These are phyloP conservation scores for Rhinatrema bivittatum DNA, from an alignment of 2,797 vertebrate species.

Conservation along the genomic window DNA sequence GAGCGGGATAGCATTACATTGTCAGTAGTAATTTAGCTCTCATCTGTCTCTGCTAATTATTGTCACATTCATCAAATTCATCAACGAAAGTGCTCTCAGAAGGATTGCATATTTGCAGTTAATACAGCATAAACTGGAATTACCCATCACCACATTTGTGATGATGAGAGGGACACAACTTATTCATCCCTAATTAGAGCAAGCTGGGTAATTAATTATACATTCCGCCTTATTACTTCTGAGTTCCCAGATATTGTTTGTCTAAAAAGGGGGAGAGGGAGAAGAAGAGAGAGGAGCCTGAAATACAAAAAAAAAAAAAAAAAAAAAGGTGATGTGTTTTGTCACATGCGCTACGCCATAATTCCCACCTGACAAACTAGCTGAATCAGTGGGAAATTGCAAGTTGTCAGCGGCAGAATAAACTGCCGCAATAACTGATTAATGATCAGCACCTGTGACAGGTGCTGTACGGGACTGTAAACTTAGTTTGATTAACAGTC, in stretches of 20 bases:
- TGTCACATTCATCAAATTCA: constrained; percentile 99
- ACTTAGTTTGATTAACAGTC: constrained; percentile 71
- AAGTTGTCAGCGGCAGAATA: constrained; percentile 98
- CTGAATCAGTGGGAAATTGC: constrained; percentile 96
- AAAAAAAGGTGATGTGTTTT: constrained; percentile 92
- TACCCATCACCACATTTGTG: constrained; percentile 90
- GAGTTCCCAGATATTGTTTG: constrained; percentile 93
- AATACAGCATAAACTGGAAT: constrained; percentile 98
- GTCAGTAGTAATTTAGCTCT: constrained; percentile 98
- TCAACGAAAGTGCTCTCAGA: constrained; percentile 96
- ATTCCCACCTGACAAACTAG: constrained; percentile 98
- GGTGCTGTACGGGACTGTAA: constrained; percentile 73
- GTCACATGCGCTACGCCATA: constrained; percentile 90
- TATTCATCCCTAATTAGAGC: constrained; percentile 99
- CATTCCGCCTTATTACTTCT: constrained; percentile 98
- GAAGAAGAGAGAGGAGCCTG: constrained; percentile 54
- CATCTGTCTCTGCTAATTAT: constrained; percentile 99
- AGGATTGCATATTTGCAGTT: constrained; percentile 97
- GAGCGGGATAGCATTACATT: constrained; percentile 91
- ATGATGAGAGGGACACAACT: constrained; percentile 93
- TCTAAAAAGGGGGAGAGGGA: constrained; percentile 65
- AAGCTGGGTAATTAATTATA: constrained; percentile 99
- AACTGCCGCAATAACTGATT: constrained; percentile 97
- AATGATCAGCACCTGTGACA: constrained; percentile 98
- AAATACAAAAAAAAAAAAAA: constrained; percentile 36